These are phyloP conservation scores for Tragelaphus buxtoni DNA, from an alignment of 2,113 vertebrate genomes.

Conservation along the genomic window DNA sequence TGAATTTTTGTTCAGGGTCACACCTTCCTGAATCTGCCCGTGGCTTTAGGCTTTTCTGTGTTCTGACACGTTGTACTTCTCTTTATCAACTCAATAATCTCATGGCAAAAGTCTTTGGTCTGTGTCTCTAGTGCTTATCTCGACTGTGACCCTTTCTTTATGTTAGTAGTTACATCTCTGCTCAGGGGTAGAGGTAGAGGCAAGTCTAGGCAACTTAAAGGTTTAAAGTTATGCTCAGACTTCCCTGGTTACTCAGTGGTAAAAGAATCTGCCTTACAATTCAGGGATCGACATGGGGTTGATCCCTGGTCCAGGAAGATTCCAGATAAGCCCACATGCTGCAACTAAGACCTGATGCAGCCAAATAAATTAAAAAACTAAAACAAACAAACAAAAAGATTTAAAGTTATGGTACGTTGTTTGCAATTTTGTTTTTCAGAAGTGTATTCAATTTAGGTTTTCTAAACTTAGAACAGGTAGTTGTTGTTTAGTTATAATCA, in stretches of 20 bases:
- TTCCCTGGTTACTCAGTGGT: not conserved
- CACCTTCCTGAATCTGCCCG: not conserved
- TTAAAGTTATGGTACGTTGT: not conserved
- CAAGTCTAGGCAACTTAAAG: not conserved
- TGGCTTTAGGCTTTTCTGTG: not conserved
- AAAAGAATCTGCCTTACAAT: not conserved
- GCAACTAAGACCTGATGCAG: not conserved
- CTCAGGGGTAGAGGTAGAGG: not conserved
- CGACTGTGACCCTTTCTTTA: not conserved
- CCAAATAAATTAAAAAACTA: not conserved
- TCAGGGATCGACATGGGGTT: not conserved
- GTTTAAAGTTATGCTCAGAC: not conserved
- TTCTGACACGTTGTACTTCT: not conserved
- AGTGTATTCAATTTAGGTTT: not conserved
- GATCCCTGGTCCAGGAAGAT: not conserved
- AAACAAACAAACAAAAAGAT: not conserved
- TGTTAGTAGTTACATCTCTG: not conserved
- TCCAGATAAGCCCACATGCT: not conserved
- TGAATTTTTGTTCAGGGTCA: not conserved
- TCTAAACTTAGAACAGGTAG: not conserved
- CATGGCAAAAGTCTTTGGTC: not conserved
- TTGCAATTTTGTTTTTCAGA: slow-evolving; percentile 1
- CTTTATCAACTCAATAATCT: not conserved
- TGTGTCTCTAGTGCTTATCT: not conserved
- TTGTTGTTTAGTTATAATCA: not conserved